Percentiles rank a stretch among this genome's conserved stretches.
Conservation (phyloP, 2,113 vertebrate genomes). For the Chaenogobius annularis region DNA sequence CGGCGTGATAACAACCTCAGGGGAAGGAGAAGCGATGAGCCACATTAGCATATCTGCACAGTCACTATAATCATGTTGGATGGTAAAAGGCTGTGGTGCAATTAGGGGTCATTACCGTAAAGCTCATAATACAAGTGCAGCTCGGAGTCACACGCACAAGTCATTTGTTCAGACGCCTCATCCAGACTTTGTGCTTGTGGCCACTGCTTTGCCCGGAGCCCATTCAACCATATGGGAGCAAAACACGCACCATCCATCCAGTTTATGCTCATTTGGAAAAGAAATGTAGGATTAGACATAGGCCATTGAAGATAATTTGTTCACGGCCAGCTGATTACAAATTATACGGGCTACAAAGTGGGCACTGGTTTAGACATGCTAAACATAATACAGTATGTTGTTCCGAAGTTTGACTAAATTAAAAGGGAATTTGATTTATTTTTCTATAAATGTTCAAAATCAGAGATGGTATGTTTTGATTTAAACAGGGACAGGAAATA, state of each 20-base stretch:
- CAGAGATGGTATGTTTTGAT: too few relatives aligned
- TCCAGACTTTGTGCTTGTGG: not conserved
- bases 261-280: not conserved
- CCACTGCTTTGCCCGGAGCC: not conserved
- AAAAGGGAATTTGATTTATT: too few relatives aligned
- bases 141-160: not conserved
- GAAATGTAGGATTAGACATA: not conserved
- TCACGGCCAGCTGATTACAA: not conserved
- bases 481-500: too few relatives aligned
- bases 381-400: not conserved
- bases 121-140: slow-evolving; percentile 8
- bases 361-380: not conserved
- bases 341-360: not conserved
- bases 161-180: not conserved
- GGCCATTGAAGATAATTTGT: not conserved
- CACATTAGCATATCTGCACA: not conserved
- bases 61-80: not conserved
- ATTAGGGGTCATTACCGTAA: slow-evolving; percentile 4
- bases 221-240: not conserved
- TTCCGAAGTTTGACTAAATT: too few relatives aligned
- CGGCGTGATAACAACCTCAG: slow-evolving; percentile 1
- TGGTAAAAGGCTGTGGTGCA: not conserved
- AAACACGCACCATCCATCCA: not conserved
- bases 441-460: too few relatives aligned
- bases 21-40: not conserved